A percentile compares a stretch with the other conserved stretches of the same genome.
phyloP scores from a whole-genome alignment of 2,113 vertebrate species.

The Corapipo altera region DNA sequence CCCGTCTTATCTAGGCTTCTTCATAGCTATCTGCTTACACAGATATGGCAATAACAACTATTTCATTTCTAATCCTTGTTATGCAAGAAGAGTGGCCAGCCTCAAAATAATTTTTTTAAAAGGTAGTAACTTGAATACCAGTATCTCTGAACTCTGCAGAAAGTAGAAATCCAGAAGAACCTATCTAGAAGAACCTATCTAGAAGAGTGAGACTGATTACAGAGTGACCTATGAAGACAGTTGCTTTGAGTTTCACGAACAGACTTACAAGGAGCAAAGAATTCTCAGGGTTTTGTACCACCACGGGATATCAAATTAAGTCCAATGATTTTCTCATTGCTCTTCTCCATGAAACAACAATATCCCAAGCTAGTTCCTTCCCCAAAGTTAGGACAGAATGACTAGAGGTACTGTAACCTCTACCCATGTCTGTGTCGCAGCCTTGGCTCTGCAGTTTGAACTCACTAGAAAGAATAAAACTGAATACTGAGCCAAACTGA shows the following conservation, averaged over 20 bases:
- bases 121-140: neutral
- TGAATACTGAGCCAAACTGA: neutral
- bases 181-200: neutral
- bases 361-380: neutral
- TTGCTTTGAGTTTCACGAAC: neutral
- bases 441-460: neutral
- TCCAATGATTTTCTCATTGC: neutral
- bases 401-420: rapidly evolving
- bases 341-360: neutral
- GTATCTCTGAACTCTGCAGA: neutral
- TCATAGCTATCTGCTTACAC: neutral
- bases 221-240: neutral
- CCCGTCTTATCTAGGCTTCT: neutral
- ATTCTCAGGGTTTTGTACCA: neutral
- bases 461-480: neutral
- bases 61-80: neutral
- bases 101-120: neutral
- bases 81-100: neutral
- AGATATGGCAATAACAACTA: neutral
- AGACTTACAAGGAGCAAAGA: neutral
- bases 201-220: neutral
- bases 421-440: neutral
- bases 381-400: rapidly evolving
- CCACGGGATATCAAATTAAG: neutral
- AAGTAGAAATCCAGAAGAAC: neutral